These are phyloP conservation scores for Ceyx margarethae DNA, from an alignment of 2,113 vertebrate genomes.

Conservation along the genomic window DNA sequence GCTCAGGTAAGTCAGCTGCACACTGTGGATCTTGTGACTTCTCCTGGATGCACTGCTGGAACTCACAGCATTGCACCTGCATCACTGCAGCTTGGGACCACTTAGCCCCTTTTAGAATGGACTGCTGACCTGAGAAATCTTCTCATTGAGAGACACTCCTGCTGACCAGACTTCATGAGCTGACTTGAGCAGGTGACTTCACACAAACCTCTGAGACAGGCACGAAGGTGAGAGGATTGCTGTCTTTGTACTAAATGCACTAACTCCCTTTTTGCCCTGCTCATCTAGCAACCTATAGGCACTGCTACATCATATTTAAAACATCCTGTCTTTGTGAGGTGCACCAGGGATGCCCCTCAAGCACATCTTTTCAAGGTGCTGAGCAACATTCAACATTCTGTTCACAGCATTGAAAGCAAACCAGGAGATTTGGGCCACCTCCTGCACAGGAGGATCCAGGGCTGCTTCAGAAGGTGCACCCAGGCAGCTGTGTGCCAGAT, in stretches of 20 bases:
- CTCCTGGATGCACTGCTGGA: not conserved
- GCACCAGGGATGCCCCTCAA: not conserved
- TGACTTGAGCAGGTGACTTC: not conserved
- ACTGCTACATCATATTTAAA: not conserved
- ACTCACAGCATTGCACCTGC: not conserved
- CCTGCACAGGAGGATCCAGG: not conserved
- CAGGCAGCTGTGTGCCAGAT: not conserved
- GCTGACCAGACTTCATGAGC: not conserved
- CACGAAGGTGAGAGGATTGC: not conserved
- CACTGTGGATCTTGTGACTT: not conserved
- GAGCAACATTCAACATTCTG: not conserved
- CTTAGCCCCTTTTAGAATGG: not conserved
- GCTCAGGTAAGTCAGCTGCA: not conserved
- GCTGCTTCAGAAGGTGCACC: not conserved
- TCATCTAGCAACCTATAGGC: not conserved
- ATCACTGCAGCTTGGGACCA: not conserved
- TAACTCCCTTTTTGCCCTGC: not conserved
- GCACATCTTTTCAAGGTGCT: not conserved
- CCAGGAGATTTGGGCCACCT: rapidly evolving
- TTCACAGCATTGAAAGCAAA: not conserved
- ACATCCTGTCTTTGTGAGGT: not conserved
- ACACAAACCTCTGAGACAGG: not conserved
- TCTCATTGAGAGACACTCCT: not conserved
- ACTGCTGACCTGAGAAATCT: not conserved
- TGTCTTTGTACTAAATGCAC: not conserved